Evolutionary conservation across 64 coral and sea anemone species (phyloP), one percentile per base, ranked within the genome.

Genomic region (Montipora cactus): DNA sequence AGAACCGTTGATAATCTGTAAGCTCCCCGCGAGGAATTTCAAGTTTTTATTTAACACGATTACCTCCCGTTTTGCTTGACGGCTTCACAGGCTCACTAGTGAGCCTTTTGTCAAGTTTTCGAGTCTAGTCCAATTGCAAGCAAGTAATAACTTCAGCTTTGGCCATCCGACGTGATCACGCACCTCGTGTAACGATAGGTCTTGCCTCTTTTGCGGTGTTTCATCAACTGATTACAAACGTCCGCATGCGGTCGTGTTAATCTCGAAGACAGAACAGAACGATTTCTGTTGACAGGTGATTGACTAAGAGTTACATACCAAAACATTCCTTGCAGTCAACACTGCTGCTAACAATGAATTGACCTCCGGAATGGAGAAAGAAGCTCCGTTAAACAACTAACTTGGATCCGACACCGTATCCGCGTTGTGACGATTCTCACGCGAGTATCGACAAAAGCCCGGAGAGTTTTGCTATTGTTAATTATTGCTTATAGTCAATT

Each of bases 231-330:
- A 62, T 81, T 81, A 62, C 53, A 61, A 81, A 13, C 14, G 18
- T 51, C 71, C 47, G 8, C 82, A 86, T 70, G n/a, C 82, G 66
- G 71, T 52, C 10, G 6, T 11, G 18, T 84, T 11, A 47, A 18
- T 86, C 82, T 68, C 66, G 66, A 86, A 50, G 45, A 16, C 82
- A 86, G 67, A 66, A 49, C 8, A 86, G 19, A 4, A 20, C 28
- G 37, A 84, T 8, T 78, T 86, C 37, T 44, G 64, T 47, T 85
- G 81, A 47, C 81, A 85, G 37, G 61, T 85, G 81, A 85, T 85
- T 86, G 82, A 86, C 82, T 47, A 16, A 22, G 18, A 50, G 9
- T 22, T 86, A 86, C 62, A 86, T 82, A 66, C 58, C 82, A 86
- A 49, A 70, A 69, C 47, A 70, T 86, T 86, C 46, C 66, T 71